Evolutionary conservation across 2,113 vertebrate species (phyloP), one percentile per base, ranked within the genome.

Genomic region (Crypturellus undulatus): DNA sequence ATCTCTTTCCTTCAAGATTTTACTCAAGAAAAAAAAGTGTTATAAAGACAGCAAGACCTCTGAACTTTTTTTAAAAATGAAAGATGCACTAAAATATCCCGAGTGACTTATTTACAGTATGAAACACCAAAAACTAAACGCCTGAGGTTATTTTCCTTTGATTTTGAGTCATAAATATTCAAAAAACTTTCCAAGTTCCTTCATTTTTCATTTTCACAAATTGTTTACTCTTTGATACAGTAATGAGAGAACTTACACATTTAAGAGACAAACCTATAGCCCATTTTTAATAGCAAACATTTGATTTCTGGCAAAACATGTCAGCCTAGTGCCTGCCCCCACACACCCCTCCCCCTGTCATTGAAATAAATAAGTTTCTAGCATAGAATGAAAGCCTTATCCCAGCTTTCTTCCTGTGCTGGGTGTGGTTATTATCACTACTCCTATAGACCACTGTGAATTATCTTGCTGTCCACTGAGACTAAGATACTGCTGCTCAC

Each of bases 381-480:
- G 68, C 76, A 83, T 16, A 79, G 38, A 90, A 93, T 60, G 62
- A 95, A 86, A 89, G 42, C 79, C 79, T 36, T 52, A 52, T 71
- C 69, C 90, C 96, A 95, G 93, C 93, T 75, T 25, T 91, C 32
- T 38, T 34, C 54, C 88, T 51, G 45, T 78, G 60, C 83, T 86
- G 89, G 90, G 89, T 71, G 92, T 85, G 94, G 94, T 88, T 89
- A 78, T 36, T 94, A 94, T 96, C 92, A 70, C 54, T 85, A 24
- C 28, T 75, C 12, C 56, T 78, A 90, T 94, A 96, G 90, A 90
- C 90, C 60, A 43, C 6, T 62, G 21, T 58, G 58, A 32, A 49
- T 89, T 95, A 96, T 92, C 90, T 91, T 78, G 47, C 63, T 68
- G 68, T n/a, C 79, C 91, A 91, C 10, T 92, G 68, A 80, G 68